phyloP scores from a whole-genome alignment of 2,113 vertebrate genomes.

The Tachycineta bicolor region DNA sequence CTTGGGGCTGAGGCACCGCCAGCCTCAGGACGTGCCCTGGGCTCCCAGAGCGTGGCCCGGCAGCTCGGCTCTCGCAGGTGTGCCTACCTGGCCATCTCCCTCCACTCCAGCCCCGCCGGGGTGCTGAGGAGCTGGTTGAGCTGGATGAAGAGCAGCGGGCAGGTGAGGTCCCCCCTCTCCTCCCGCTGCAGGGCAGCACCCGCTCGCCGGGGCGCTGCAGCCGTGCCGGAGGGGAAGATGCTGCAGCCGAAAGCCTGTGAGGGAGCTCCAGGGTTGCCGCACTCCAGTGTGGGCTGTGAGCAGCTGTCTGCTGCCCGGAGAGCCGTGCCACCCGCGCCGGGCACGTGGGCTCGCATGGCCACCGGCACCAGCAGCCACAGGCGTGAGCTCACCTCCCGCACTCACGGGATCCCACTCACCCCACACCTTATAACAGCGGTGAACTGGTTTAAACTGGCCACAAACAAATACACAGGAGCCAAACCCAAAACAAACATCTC shows the following conservation, averaged over 20 bases:
- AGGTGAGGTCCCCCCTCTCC: not conserved
- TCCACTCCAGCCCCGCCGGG: conserved; percentile 66
- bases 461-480: not conserved
- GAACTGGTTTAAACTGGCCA: conserved; percentile 21
- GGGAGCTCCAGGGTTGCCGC: not conserved
- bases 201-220: not conserved
- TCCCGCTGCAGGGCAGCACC: not conserved
- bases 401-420: not conserved
- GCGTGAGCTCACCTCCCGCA: fast-evolving
- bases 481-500: conserved; percentile 37
- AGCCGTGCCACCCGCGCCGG: fast-evolving
- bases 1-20: not conserved
- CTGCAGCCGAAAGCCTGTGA: conserved; percentile 3
- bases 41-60: not conserved
- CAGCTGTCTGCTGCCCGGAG: fast-evolving
- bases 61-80: not conserved
- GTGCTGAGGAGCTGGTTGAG: conserved; percentile 76
- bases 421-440: conserved; percentile 27
- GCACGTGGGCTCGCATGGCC: not conserved
- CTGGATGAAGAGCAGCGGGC: conserved; percentile 74
- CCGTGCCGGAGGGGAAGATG: conserved; percentile 22
- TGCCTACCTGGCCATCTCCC: conserved; percentile 77
- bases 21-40: not conserved
- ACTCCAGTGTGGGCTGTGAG: not conserved
- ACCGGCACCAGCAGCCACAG: not conserved